Evolutionary conservation across 2,113 vertebrate genomes (phyloP), one percentile per base, ranked within the genome.

Genomic region (Muntiacus reevesi): DNA sequence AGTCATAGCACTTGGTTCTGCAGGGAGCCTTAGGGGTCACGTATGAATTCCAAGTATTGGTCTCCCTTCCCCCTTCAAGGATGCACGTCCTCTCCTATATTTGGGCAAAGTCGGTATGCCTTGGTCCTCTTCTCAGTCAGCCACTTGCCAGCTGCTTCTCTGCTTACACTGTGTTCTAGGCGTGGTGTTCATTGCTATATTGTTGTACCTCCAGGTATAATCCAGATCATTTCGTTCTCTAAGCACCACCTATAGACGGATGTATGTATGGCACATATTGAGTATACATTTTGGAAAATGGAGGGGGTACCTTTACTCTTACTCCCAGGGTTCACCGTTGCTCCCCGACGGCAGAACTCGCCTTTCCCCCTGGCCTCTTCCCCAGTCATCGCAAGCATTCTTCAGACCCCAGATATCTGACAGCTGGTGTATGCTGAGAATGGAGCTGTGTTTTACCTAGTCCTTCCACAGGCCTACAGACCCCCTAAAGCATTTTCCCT

Each of bases 111-210:
- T 36, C 7, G 0, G 0, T 74, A 17, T 40, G 19, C n/a, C 27
- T 87, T 8, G 5, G 57, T 94, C 15, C 8, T 23, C 28, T 50
- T 74, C 47, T 52, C 8, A 87, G 45, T 16, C 19, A 60, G 8
- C 11, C 9, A 25, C 2, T 91, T 36, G 28, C 30, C 36, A 74
- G 2, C 17, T n/a, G 7, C 6, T 71, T 62, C 19, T 19, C 25
- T n/a, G 0, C 23, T 25, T 21, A 11, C 36, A 16, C 7, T 0
- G 4, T 27, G 30, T 79, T 19, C 28, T 16, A 6, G 9, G 1
- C 14, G 33, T 16, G 30, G 3, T 52, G 16, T 33, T 84, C 1
- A 13, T 78, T 74, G 36, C 71, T 60, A 59, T 13, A 28, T 47
- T 57, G 7, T 21, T 57, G 3, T 0, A 47, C 14, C 5, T 23